These are phyloP conservation scores for Rhinoderma darwinii DNA, from an alignment of 2,113 vertebrate species.

Conservation along the genomic window DNA sequence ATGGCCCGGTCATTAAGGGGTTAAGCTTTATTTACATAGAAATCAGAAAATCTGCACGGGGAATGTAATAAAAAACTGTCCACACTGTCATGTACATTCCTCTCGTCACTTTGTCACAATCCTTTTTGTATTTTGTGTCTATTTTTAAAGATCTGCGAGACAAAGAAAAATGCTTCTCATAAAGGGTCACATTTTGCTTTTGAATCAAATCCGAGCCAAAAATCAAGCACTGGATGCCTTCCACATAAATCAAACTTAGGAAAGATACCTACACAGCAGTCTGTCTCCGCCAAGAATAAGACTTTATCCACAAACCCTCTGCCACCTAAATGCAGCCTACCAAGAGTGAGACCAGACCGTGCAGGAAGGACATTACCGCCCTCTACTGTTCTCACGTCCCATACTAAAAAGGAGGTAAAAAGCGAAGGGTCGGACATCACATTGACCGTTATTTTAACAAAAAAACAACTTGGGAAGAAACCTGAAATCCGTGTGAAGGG, in stretches of 20 bases:
- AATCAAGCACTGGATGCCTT: background rate
- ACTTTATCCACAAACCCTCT: background rate
- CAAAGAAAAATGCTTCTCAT: conserved; percentile 51
- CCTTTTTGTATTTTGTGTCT: conserved; percentile 21
- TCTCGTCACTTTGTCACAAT: background rate
- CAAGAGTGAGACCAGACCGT: background rate
- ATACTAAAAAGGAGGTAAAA: background rate
- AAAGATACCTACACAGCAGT: background rate
- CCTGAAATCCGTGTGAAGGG: background rate
- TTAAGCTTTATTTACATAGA: too few relatives aligned
- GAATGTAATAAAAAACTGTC: background rate
- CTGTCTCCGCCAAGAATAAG: background rate
- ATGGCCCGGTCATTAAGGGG: too few relatives aligned
- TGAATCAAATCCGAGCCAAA: background rate
- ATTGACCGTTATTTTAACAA: background rate
- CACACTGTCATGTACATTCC: background rate
- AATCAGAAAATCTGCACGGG: background rate
- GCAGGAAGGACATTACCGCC: background rate
- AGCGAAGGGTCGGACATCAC: background rate
- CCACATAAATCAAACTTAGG: background rate
- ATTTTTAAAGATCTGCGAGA: conserved; percentile 63
- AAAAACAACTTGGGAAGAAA: background rate
- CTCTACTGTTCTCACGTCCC: too few relatives aligned
- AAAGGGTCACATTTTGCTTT: background rate
- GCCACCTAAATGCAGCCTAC: background rate